Evolutionary conservation across 2,888 invertebrate genomes (phyloP).

Genomic region (Tipula lateralis): DNA sequence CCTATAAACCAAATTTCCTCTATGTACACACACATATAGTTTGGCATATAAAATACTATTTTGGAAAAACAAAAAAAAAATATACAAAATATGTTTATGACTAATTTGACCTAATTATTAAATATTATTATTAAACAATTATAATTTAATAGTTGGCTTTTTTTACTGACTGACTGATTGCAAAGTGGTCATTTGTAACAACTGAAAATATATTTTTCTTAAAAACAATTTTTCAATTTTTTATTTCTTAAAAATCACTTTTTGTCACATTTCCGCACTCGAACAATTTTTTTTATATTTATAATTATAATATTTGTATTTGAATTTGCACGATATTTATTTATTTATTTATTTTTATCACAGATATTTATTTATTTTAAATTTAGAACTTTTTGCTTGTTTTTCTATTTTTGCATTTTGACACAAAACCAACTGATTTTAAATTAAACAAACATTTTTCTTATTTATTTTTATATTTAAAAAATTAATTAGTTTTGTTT

Average conservation of each 20-base stretch:
- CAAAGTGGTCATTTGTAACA: constrained; percentile 14
- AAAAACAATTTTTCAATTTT: neutral
- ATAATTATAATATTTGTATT: neutral
- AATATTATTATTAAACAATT: neutral
- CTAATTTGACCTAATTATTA: constrained; percentile 19
- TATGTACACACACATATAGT: neutral
- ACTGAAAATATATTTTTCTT: neutral
- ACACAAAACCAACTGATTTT: neutral
- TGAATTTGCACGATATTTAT: neutral
- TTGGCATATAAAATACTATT: neutral
- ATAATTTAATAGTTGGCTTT: neutral
- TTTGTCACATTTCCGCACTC: constrained; percentile 4
- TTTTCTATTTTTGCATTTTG: constrained; percentile 6
- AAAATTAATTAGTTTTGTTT: neutral
- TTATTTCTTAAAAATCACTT: neutral
- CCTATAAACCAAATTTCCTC: neutral
- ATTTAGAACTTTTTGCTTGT: neutral
- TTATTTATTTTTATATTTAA: neutral
- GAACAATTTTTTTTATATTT: neutral
- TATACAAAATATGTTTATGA: neutral
- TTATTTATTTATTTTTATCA: neutral
- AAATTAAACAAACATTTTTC: neutral
- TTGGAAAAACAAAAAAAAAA: neutral
- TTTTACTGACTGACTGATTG: constrained; percentile 4
- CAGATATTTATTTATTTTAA: constrained; percentile 5